These are phyloP conservation scores for Melanostoma mellinum DNA, from an alignment of 2,888 invertebrate genomes.

Conservation along the genomic window DNA sequence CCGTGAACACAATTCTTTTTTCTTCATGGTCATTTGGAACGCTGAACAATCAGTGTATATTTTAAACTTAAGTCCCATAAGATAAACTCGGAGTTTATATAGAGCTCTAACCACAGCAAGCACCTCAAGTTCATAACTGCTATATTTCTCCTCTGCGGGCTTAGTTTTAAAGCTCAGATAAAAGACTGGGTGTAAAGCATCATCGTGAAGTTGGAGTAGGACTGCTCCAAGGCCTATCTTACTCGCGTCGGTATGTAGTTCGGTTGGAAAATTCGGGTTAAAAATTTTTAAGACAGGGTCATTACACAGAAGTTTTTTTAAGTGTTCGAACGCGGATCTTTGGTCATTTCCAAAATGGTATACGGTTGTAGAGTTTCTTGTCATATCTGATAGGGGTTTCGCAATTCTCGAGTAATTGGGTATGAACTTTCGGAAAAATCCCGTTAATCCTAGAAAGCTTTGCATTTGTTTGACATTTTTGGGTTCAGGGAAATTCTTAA, in stretches of 20 bases:
- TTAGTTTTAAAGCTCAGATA: constrained; percentile 18
- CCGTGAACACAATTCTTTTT: constrained; percentile 30
- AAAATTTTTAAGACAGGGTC: constrained; percentile 3
- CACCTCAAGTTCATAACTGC: constrained; percentile 8
- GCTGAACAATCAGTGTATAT: not conserved
- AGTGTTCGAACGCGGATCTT: constrained; percentile 65
- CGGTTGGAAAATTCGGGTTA: not conserved
- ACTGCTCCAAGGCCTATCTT: constrained; percentile 14
- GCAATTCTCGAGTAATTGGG: constrained; percentile 76
- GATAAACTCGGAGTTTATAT: constrained; percentile 3
- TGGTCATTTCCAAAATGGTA: constrained; percentile 74
- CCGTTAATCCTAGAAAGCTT: constrained; percentile 62
- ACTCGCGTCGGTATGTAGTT: not conserved
- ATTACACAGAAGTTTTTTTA: constrained; percentile 14
- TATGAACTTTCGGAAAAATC: constrained; percentile 75
- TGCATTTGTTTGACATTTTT: constrained; percentile 74
- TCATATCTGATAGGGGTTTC: constrained; percentile 75
- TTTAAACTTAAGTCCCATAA: constrained; percentile 1
- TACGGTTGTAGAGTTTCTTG: constrained; percentile 29
- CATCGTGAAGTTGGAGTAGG: constrained; percentile 9
- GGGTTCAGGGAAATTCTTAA: constrained; percentile 75
- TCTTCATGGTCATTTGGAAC: constrained; percentile 24
- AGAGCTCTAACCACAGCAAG: constrained; percentile 4
- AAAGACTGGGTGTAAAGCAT: constrained; percentile 9
- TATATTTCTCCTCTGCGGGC: constrained; percentile 8